phyloP scores from a whole-genome alignment of 2,113 vertebrate genomes.

The Illadopsis cleaveri region DNA sequence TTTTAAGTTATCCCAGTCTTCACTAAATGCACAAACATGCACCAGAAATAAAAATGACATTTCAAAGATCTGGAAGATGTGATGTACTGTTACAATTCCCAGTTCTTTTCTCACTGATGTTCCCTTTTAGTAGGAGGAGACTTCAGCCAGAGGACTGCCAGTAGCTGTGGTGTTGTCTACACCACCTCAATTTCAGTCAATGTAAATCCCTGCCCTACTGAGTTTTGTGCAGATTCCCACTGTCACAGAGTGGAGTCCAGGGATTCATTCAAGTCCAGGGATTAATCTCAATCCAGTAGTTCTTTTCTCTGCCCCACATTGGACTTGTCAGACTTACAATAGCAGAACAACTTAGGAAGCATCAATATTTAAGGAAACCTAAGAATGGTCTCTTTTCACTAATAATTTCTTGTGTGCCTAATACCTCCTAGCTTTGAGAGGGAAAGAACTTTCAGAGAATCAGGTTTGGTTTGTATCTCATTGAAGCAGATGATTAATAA shows the following conservation, averaged over 20 bases:
- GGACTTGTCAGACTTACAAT: neutral
- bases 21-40: neutral
- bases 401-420: neutral
- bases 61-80: neutral
- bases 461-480: neutral
- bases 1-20: neutral
- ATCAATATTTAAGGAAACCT: neutral
- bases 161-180: neutral
- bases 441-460: neutral
- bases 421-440: neutral
- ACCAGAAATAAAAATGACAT: neutral
- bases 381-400: neutral
- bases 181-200: neutral
- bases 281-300: neutral
- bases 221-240: neutral
- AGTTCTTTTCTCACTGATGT: neutral
- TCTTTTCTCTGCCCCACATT: neutral
- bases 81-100: neutral
- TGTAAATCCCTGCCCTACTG: neutral
- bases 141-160: neutral
- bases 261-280: neutral
- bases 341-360: neutral
- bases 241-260: neutral
- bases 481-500: neutral
- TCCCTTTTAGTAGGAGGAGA: neutral